Evolutionary conservation across 1,140 invertebrate species (phyloP).

Genomic region (Rhyacophila brunnea): DNA sequence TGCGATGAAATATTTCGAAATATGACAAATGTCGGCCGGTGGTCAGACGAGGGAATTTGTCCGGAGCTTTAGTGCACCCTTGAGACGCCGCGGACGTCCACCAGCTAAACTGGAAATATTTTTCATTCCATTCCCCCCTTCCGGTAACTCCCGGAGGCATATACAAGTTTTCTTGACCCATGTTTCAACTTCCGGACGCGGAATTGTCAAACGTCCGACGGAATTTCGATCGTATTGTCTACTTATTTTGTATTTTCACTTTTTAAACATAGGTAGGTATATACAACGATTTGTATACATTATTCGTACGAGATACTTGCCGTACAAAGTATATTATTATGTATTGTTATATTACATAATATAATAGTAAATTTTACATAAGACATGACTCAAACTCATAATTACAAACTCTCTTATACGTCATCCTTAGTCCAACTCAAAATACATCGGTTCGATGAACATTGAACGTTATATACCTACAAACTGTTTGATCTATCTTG

Average conservation of each 20-base stretch:
- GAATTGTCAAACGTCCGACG: neutral
- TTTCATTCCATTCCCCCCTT: slow-evolving; percentile 31
- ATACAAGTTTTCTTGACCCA: slow-evolving; percentile 10
- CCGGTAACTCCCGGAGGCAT: slow-evolving; percentile 19
- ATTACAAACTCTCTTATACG: too few species aligned
- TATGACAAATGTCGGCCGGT: slow-evolving; percentile 33
- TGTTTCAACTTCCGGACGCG: slow-evolving; percentile 9
- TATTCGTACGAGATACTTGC: too few species aligned
- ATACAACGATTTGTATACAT: too few species aligned
- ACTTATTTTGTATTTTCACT: neutral
- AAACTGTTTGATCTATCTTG: too few species aligned
- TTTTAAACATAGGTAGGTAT: neutral
- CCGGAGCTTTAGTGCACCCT: slow-evolving; percentile 30
- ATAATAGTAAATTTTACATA: too few species aligned
- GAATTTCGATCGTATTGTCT: neutral
- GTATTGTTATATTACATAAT: too few species aligned
- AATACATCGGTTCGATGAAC: too few species aligned
- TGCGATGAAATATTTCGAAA: slow-evolving; percentile 16
- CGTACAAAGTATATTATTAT: too few species aligned
- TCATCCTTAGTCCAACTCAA: too few species aligned
- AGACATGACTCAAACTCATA: too few species aligned
- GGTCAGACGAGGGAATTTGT: slow-evolving; percentile 26
- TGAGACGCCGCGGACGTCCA: slow-evolving; percentile 28
- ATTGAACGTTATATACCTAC: too few species aligned
- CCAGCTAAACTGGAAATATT: slow-evolving; percentile 28